These are phyloP conservation scores for Cebuella pygmaea DNA, from an alignment of 2,797 vertebrate genomes.

Conservation along the genomic window DNA sequence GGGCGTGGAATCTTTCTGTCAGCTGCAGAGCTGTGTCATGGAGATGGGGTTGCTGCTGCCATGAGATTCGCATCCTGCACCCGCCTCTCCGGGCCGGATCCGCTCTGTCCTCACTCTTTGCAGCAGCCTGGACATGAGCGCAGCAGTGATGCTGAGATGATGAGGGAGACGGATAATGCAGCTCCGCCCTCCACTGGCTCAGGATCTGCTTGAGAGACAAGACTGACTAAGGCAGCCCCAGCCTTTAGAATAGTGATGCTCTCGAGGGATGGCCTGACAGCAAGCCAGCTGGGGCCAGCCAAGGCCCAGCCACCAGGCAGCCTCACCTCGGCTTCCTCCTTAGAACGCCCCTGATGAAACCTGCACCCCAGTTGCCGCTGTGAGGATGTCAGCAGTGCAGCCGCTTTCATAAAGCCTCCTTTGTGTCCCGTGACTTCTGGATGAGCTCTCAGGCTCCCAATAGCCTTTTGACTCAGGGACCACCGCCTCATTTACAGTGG, in stretches of 20 bases:
- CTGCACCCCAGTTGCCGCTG: not conserved
- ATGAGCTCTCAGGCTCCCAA: not conserved
- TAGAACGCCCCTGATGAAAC: too few species aligned
- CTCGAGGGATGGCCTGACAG: not conserved
- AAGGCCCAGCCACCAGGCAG: not conserved
- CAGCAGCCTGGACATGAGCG: not conserved
- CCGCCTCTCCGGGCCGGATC: fast-evolving
- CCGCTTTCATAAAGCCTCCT: not conserved
- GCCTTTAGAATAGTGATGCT: not conserved
- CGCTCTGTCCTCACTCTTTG: not conserved
- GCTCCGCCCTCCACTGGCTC: not conserved
- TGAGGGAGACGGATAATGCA: not conserved
- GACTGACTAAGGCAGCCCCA: not conserved
- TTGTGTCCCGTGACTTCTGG: not conserved
- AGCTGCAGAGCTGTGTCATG: not conserved
- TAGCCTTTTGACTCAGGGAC: not conserved
- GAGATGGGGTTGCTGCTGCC: not conserved
- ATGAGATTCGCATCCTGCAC: fast-evolving
- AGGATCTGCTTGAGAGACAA: not conserved
- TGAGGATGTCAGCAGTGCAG: not conserved
- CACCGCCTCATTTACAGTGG: not conserved
- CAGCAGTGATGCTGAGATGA: not conserved
- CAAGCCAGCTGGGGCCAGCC: not conserved
- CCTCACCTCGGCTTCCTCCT: not conserved
- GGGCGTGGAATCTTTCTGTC: not conserved